These are phyloP conservation scores for Salvelinus sp. DNA, from an alignment of 2,113 vertebrate genomes.

Conservation along the genomic window DNA sequence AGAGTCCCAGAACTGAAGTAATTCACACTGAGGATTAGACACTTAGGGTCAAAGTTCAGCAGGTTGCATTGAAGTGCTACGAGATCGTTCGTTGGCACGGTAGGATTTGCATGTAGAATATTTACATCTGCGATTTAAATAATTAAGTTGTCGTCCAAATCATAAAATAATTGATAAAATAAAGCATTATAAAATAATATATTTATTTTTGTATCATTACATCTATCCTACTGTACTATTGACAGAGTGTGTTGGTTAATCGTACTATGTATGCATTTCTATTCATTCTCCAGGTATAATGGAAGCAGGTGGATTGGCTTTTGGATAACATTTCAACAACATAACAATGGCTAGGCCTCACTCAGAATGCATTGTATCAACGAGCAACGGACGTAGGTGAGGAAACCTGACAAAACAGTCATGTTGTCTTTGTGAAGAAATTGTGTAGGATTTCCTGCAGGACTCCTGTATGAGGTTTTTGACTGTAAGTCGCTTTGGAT, in stretches of 20 bases:
- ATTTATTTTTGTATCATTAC: conserved; percentile 18
- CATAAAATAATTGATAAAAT: conserved; percentile 18
- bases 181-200: conserved; percentile 49
- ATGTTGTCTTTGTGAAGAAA: too few species aligned
- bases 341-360: background rate
- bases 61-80: conserved; percentile 69
- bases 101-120: conserved; percentile 62
- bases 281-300: background rate
- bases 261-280: background rate
- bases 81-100: conserved; percentile 67
- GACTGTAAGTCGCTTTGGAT: background rate
- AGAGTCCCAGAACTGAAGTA: conserved; percentile 15
- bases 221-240: background rate
- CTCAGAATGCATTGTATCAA: background rate
- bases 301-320: conserved; percentile 9
- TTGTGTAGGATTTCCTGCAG: too few species aligned
- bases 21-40: conserved; percentile 23
- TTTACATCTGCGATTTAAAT: conserved; percentile 58
- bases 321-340: background rate
- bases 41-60: conserved; percentile 52
- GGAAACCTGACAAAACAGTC: background rate
- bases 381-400: background rate
- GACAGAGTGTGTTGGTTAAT: background rate
- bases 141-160: conserved; percentile 22
- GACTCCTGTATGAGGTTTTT: background rate